phyloP scores from a whole-genome alignment of 2,888 invertebrate genomes.

The Caenorhabditis wallacei region DNA sequence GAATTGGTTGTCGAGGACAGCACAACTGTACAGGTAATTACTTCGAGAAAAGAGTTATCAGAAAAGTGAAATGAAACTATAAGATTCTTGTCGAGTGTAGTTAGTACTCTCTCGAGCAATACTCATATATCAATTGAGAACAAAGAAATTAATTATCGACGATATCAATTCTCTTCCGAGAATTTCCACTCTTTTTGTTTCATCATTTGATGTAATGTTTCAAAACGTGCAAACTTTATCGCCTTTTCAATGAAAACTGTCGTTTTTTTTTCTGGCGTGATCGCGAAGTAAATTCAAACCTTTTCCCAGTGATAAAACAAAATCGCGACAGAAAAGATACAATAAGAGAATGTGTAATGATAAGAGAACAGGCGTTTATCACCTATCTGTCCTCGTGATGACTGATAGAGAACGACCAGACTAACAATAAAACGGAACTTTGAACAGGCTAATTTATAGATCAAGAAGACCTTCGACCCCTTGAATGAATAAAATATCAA shows the following conservation, averaged over 20 bases:
- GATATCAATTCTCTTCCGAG: background rate
- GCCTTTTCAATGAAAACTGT: constrained; percentile 25
- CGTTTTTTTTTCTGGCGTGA: constrained; percentile 43
- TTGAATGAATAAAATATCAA: background rate
- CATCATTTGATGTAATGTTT: constrained; percentile 34
- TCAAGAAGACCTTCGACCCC: constrained; percentile 4
- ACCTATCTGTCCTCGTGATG: constrained; percentile 32
- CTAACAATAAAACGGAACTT: constrained; percentile 15
- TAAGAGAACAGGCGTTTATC: constrained; percentile 30
- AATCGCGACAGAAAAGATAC: constrained; percentile 31
- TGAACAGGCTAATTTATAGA: constrained; percentile 1
- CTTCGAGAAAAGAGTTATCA: too few species aligned
- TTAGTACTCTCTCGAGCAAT: background rate
- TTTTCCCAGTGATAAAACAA: constrained; percentile 25
- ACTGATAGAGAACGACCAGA: constrained; percentile 28
- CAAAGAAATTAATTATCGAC: background rate
- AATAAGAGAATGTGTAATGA: constrained; percentile 47
- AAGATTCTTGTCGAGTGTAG: background rate
- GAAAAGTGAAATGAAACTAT: background rate
- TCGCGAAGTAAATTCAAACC: constrained; percentile 29
- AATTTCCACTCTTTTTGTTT: background rate
- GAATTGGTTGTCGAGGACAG: constrained; percentile 71
- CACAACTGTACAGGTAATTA: constrained; percentile 69
- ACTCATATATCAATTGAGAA: background rate
- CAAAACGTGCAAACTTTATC: constrained; percentile 16